Percentiles rank a stretch among this genome's conserved stretches.
Evolutionary conservation across 1,140 invertebrate species (phyloP).

Genomic region (Asobara japonica): DNA sequence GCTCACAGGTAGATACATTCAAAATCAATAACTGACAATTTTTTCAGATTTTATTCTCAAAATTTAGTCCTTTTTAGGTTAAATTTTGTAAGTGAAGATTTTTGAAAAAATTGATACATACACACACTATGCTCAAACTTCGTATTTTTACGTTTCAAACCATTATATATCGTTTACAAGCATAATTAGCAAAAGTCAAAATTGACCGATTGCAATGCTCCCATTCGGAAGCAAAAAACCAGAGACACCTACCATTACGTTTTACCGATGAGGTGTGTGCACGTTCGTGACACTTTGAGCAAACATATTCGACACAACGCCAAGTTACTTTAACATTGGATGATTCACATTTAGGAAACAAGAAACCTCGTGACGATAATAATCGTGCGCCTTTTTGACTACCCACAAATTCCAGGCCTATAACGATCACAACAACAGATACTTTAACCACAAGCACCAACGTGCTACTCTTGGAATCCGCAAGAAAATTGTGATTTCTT

Average conservation of each 20-base stretch:
- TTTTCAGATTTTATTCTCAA: no score
- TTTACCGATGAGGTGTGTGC: background rate
- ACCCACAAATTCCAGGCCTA: background rate
- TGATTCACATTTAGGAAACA: background rate
- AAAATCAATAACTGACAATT: no score
- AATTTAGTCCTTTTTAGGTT: no score
- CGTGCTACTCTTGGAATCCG: background rate
- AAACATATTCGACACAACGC: background rate
- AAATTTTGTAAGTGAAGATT: no score
- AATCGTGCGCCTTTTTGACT: background rate
- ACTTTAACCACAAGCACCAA: background rate
- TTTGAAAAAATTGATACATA: no score
- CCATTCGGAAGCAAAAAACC: background rate
- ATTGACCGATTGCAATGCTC: no score
- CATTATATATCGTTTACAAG: no score
- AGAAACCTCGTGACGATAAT: background rate
- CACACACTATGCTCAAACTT: no score
- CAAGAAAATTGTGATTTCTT: no score
- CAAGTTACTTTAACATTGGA: background rate
- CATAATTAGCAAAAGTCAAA: no score
- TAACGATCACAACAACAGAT: background rate
- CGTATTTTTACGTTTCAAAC: no score
- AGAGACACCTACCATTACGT: background rate
- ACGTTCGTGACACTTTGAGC: background rate
- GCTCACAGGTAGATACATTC: no score